Evolutionary conservation across 2,888 invertebrate species (phyloP), one percentile per base, ranked within the genome.

Genomic region (Phytoseiulus persimilis): DNA sequence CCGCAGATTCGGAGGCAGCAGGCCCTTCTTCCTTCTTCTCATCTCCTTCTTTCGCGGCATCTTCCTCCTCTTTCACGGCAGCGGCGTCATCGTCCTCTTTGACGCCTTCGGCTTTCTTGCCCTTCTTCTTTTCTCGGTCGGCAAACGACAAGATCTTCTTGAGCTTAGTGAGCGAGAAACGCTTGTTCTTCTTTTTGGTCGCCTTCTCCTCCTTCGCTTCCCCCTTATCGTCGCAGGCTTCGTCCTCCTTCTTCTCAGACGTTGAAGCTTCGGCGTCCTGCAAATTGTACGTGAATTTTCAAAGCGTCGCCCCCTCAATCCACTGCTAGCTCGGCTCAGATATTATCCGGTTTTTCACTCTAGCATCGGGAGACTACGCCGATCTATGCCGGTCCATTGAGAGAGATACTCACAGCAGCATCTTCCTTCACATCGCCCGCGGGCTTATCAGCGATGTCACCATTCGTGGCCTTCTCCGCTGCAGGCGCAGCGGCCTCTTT

Each of bases 161-260:
- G 39, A 87, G 87, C 87, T 87, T 87, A 31, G 28, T 87, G 33
- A 87, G 45, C 32, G 87, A 87, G 33, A 87, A 87, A 87, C 87
- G 87, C 87, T 87, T 87, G 32, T 39, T 45, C 33, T 87, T 87
- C 87, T 87, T 87, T 87, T 87, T 87, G 33, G 87, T 31, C 28
- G 32, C 45, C 33, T 87, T 45, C 33, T 87, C 39, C 18, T 87
- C 87, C 87, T 87, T 87, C 32, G 32, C 87, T 6, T 87, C 87
- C 28, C 39, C 45, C 87, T 87, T 87, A 0, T 87, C 87, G 32
- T 87, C 87, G 14, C 87, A n/a, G 11, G 32, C 87, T 31, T 87
- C 87, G 23, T 45, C 87, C 32, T 87, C 87, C 87, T 87, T 87
- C 87, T 87, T 87, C 33, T 87, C 87, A 33, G 87, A 87, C n/a